Percentiles rank a stretch among this genome's conserved stretches.
Evolutionary conservation across 2,888 invertebrate genomes (phyloP).

Genomic region (Scaptomyza cyrtandrae): DNA sequence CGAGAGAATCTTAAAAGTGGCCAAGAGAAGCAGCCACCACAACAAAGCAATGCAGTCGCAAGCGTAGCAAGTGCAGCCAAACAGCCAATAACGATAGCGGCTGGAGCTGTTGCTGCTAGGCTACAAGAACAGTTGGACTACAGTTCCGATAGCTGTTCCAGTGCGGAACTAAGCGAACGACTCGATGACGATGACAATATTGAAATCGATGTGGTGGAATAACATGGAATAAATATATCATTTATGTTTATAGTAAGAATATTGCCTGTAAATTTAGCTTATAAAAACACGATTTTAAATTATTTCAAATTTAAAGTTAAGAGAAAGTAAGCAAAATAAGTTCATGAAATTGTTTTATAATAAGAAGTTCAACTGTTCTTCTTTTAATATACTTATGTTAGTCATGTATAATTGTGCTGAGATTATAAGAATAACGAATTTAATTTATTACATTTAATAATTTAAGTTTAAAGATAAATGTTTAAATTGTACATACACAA

Average conservation of each 20-base stretch:
- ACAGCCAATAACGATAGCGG: conserved; percentile 17
- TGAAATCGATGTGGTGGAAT: conserved; percentile 83
- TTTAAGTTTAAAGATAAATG: neutral
- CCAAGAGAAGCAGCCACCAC: conserved; percentile 81
- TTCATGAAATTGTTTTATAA: too few species aligned
- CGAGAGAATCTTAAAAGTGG: conserved; percentile 86
- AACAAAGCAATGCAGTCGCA: conserved; percentile 12
- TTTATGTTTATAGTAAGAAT: neutral
- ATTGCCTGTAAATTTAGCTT: conserved; percentile 7
- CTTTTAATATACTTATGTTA: neutral
- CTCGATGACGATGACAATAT: conserved; percentile 76
- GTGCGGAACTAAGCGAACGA: conserved; percentile 76
- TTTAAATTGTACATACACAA: conserved; percentile 1
- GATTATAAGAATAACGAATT: conserved; percentile 39
- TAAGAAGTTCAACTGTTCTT: too few species aligned
- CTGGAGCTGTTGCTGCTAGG: conserved; percentile 1
- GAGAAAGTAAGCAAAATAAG: too few species aligned
- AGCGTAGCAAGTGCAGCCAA: conserved; percentile 10
- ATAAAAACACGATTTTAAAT: conserved; percentile 46
- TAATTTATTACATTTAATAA: conserved; percentile 50
- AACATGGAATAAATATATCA: conserved; percentile 3
- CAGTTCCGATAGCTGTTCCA: conserved; percentile 77
- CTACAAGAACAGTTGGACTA: conserved; percentile 58
- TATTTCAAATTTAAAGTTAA: conserved; percentile 36
- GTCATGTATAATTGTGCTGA: conserved; percentile 1